Percentiles rank a stretch among this genome's conserved stretches.
These are phyloP conservation scores for Pseudopleuronectes americanus DNA, from an alignment of 2,797 vertebrate species.

Conservation along the genomic window DNA sequence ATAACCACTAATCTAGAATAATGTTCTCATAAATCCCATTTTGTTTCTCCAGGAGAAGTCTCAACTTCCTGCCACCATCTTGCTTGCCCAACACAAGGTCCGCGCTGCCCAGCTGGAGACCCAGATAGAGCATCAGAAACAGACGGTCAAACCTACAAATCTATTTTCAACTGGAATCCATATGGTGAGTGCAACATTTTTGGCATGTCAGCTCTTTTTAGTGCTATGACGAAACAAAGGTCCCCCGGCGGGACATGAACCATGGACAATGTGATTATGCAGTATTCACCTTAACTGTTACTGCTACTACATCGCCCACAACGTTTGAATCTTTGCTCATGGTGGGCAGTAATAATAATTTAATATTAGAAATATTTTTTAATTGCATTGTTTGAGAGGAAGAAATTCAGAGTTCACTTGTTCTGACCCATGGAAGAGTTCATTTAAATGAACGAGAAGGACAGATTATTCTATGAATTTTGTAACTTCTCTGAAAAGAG, in stretches of 20 bases:
- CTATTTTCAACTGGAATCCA: slow-evolving; percentile 97
- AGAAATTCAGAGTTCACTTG: no score
- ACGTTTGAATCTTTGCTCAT: not conserved
- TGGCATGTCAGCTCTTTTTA: not conserved
- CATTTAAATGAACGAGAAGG: not conserved
- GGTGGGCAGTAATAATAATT: not conserved
- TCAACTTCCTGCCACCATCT: slow-evolving; percentile 91
- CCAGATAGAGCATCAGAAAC: slow-evolving; percentile 92
- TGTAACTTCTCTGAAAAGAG: not conserved
- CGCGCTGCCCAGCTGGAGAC: slow-evolving; percentile 91
- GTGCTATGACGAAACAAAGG: not conserved
- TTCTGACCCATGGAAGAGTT: no score
- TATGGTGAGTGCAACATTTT: slow-evolving; percentile 86
- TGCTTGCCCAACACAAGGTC: slow-evolving; percentile 96
- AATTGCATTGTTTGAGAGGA: not conserved
- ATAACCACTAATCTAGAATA: not conserved
- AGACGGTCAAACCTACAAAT: slow-evolving; percentile 88
- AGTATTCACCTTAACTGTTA: not conserved
- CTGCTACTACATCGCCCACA: no score
- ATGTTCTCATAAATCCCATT: slow-evolving; percentile 20
- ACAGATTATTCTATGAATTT: not conserved
- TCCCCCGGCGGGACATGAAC: not conserved
- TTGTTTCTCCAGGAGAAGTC: slow-evolving; percentile 90
- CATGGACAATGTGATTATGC: not conserved
- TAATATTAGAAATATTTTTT: not conserved